Conservation (phyloP, 2,797 vertebrate species). For the Myoxocephalus aenaeus region DNA sequence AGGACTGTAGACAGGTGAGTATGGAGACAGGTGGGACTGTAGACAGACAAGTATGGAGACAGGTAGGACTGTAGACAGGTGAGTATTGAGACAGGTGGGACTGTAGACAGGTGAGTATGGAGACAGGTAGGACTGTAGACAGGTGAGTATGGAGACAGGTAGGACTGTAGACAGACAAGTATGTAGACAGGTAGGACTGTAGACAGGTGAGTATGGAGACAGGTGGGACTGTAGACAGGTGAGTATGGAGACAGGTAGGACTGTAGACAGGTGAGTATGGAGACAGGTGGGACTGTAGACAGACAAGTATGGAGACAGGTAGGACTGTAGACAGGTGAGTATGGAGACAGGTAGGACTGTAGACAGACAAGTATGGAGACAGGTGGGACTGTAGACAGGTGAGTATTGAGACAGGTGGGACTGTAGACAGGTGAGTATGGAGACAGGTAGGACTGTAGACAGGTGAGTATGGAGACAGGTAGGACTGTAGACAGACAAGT, state of each 20-base stretch:
- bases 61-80: too few species aligned
- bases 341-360: background rate
- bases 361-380: background rate
- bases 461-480: too few species aligned
- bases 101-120: background rate
- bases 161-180: background rate
- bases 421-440: slow-evolving; percentile 54
- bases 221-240: background rate
- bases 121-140: background rate
- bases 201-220: background rate
- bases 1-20: background rate
- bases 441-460: background rate
- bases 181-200: background rate
- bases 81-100: background rate
- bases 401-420: background rate
- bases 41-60: too few species aligned
- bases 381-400: background rate
- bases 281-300: background rate
- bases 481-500: background rate
- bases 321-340: background rate
- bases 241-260: too few species aligned
- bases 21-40: too few species aligned
- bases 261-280: background rate
- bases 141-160: background rate
- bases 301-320: background rate